Evolutionary conservation across 23 tunicate species (phyloP).

Genomic region (Phallusia fumigata): DNA sequence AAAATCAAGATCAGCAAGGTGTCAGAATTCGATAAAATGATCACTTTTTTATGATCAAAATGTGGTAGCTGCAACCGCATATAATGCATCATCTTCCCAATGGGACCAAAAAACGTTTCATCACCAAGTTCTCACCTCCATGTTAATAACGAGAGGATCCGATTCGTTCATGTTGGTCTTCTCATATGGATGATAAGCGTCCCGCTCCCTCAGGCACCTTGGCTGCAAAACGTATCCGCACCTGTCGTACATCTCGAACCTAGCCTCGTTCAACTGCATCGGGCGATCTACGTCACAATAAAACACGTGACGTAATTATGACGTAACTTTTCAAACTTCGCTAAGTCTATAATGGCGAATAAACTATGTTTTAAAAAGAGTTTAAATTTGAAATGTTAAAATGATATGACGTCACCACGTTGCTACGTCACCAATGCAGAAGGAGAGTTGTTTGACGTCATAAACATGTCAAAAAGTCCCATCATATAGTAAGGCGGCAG

Average conservation of each 20-base stretch:
- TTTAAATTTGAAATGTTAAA: too few species aligned
- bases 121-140: slow-evolving; percentile 47
- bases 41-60: too few species aligned
- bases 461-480: neutral
- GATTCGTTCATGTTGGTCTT: slow-evolving; percentile 22
- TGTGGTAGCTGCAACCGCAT: neutral
- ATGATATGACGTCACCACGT: too few species aligned
- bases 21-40: too few species aligned
- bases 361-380: too few species aligned
- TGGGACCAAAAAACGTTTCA: too few species aligned
- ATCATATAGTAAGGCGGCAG: too few species aligned
- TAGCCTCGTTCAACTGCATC: slow-evolving; percentile 90
- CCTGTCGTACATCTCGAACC: slow-evolving; percentile 64
- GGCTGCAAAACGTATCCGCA: slow-evolving; percentile 82
- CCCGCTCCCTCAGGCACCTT: slow-evolving; percentile 10
- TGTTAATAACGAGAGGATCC: slow-evolving; percentile 66
- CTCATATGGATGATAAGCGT: slow-evolving; percentile 52
- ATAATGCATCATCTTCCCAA: neutral
- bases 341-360: too few species aligned
- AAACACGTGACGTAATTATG: neutral
- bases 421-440: neutral
- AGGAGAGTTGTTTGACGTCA: neutral
- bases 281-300: slow-evolving; percentile 48
- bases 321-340: too few species aligned
- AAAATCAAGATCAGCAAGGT: too few species aligned